Base-by-base conservation (phyloP, 2,888 invertebrate species). In the Hydropsyche betteni region DNA sequence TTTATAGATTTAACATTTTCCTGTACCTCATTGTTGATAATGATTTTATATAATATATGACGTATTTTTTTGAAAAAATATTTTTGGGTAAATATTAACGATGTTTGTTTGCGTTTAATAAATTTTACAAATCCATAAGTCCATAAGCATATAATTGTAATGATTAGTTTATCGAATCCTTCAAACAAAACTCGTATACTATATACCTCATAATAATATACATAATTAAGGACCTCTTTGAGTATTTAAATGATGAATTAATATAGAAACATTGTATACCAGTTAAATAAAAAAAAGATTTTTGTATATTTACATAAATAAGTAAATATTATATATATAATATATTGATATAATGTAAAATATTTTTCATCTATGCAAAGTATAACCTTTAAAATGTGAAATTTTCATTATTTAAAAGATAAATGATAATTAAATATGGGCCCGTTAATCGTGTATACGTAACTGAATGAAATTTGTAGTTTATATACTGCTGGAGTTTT, bases 1-100 rank as follows among this genome's bases (percentile, higher is more conserved):
- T 24, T 58, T 76, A 70, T 78, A 78, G 76, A 75, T 44, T 53
- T 44, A 69, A 70, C 70, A 70, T 36, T 70, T 70, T 52, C 70
- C 50, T 52, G 61, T 78, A 78, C 76, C 78, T 78, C 78, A 77
- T 75, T 75, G 75, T 75, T 76, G 51, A 71, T 71, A 72, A 58
- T 72, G 58, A 4, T 71, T 71, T 71, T 61, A 71, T 71, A 71
- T 52, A 71, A 71, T 71, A 55, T 72, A 72, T 72, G 55, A 58
- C 55, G 61, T 72, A 72, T 61, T 58, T 72, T 58, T 70, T 70
- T 70, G 38, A 50, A 72, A 38, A 55, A 44, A 72, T 72, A 72
- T 72, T 72, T 72, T 72, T 61, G 61, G 61, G 72, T 58, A 38
- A 52, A 44, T 61, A 61, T 72, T 58, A 36, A 58, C 24, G 16